Percentiles rank a stretch among this genome's conserved stretches.
Conservation (phyloP, 2,113 vertebrate genomes). For the Seriola dumerili region DNA sequence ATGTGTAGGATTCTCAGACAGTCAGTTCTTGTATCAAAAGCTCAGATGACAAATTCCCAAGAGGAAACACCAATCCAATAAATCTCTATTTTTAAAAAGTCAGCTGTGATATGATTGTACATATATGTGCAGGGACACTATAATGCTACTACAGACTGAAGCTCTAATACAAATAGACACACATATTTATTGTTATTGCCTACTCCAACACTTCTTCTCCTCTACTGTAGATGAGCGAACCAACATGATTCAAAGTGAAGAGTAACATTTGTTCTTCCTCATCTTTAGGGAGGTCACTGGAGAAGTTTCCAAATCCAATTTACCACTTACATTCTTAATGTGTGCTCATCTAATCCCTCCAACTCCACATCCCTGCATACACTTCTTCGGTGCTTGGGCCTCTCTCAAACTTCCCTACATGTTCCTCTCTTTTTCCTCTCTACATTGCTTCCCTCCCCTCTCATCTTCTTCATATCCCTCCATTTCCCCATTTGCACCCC, state of each 20-base stretch:
- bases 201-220: background rate
- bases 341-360: background rate
- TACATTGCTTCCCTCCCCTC: background rate
- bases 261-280: background rate
- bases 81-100: too few relatives aligned
- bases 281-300: background rate
- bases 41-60: too few relatives aligned
- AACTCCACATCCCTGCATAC: background rate
- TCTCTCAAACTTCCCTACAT: constrained; percentile 25
- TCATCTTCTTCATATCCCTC: background rate
- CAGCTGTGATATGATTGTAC: too few relatives aligned
- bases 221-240: background rate
- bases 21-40: background rate
- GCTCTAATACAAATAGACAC: background rate
- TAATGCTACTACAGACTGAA: background rate
- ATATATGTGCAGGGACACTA: background rate
- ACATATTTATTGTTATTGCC: background rate
- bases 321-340: background rate
- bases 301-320: background rate
- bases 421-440: background rate
- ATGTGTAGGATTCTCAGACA: too few relatives aligned
- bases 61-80: too few relatives aligned
- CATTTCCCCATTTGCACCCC: constrained; percentile 28
- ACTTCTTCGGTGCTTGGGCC: background rate
- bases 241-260: background rate